Base-by-base conservation (phyloP, 1,140 invertebrate genomes). In the Maconellicoccus hirsutus region DNA sequence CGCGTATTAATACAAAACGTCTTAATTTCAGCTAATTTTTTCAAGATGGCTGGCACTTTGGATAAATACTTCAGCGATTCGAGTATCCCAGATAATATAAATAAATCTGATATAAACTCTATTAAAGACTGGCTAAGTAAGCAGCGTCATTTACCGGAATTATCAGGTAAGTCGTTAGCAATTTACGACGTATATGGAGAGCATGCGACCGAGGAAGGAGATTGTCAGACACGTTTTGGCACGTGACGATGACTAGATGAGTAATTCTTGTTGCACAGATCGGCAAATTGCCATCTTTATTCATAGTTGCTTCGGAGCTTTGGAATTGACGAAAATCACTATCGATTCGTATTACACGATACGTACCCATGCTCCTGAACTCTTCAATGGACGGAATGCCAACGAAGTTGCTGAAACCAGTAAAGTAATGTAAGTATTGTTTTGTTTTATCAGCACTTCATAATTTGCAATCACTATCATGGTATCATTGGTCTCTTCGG, bases 251-350 rank as follows among this genome's bases (percentile, higher is more conserved):
- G n/a, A n/a, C n/a, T n/a, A n/a, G n/a, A n/a, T n/a, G n/a, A n/a
- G n/a, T n/a, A n/a, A n/a, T n/a, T n/a, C n/a, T 66, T 16, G 10
- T 66, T 23, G 22, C 29, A 2, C 59, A 73, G 72, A 71, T 21
- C 66, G 69, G 21, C 72, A 71, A 59, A 22, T 73, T n/a, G 70
- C 69, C 21, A 70, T 70, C 22, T 73, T 73, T 59, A 16, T 73
- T 29, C 70, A 73, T n/a, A 69, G 70, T 39, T 73, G 72, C 22
- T 27, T 25, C 8, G 39, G 63, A 22, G 66, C 69, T 19, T 33
- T 73, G 23, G 72, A 73, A 38, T 14, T 22, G 26, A 71, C 70
- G 1, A 73, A 73, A 61, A 73, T 70, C 59, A 70, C 66, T 19
- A 70, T 73, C 8, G 70, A 71, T 1, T 7, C 25, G 0, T 73